Conservation (phyloP, 92 coral and sea anemone genomes). For the Porites evermanni region DNA sequence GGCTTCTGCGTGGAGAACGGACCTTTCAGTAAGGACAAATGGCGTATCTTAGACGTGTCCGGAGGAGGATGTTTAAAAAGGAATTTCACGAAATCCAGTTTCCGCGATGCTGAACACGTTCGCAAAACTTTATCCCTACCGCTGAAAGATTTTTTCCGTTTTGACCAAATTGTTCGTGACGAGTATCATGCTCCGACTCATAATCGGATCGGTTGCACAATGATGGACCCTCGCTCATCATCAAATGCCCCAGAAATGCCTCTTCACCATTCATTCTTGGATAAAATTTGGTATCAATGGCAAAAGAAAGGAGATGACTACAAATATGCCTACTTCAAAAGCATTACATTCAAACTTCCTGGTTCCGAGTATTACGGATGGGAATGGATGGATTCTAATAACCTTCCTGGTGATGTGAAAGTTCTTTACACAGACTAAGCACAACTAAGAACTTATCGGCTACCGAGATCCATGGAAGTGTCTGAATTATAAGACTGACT, state of each 20-base stretch:
- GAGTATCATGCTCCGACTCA: slow-evolving; percentile 65
- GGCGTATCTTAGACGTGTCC: slow-evolving; percentile 21
- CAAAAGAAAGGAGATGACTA: slow-evolving; percentile 65
- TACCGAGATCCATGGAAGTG: not conserved
- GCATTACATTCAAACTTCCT: slow-evolving; percentile 48
- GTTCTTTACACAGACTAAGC: slow-evolving; percentile 58
- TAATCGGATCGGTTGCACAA: slow-evolving; percentile 64
- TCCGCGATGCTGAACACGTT: slow-evolving; percentile 33
- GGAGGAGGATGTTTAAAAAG: slow-evolving; percentile 59
- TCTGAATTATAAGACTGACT: no score
- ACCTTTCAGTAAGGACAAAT: slow-evolving; percentile 45
- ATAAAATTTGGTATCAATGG: slow-evolving; percentile 87
- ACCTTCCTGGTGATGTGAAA: slow-evolving; percentile 73
- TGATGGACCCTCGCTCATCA: slow-evolving; percentile 50
- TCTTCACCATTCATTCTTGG: slow-evolving; percentile 87
- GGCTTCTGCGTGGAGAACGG: slow-evolving; percentile 53
- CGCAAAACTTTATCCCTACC: slow-evolving; percentile 32
- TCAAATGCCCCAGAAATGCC: slow-evolving; percentile 85
- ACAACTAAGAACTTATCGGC: not conserved
- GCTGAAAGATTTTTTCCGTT: slow-evolving; percentile 46
- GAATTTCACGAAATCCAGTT: slow-evolving; percentile 7
- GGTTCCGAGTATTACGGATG: slow-evolving; percentile 63
- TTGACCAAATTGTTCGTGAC: slow-evolving; percentile 60
- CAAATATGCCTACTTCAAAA: slow-evolving; percentile 56
- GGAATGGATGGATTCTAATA: slow-evolving; percentile 72